Evolutionary conservation across 2,888 invertebrate genomes (phyloP), one percentile per base, ranked within the genome.

Genomic region (Dasypogon diadema): DNA sequence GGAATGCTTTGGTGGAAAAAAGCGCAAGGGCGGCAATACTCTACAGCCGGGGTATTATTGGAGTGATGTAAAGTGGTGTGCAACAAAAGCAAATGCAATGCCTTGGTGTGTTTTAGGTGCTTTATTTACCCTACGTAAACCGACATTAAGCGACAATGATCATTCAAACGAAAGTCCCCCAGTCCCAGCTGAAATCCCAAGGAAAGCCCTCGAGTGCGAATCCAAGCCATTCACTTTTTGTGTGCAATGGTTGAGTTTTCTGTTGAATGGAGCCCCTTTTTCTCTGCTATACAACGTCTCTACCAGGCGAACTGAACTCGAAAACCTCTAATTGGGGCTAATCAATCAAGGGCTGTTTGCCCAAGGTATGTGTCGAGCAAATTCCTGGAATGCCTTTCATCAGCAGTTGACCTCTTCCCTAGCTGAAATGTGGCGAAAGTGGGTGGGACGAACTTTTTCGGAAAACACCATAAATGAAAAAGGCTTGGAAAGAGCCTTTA

Each of bases 271-370:
- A 63, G 42, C 21, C 63, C 37, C 18, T 42, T 42, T 63, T 16
- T 48, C 48, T 1, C 16, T 6, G 8, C 42, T 16, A 22, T 42
- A 42, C 63, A 37, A 63, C 42, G 18, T 42, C 37, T 18, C 21
- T 14, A 42, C n/a, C n/a, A n/a, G n/a, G n/a, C n/a, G n/a, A n/a
- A n/a, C n/a, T n/a, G n/a, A n/a, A 48, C 48, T 68, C 21, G 16
- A 48, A n/a, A n/a, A 21, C n/a, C 54, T 18, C 30, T 70, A 70
- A 70, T 70, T 70, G 70, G 70, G 54, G 70, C 70, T 54, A 70
- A 70, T 70, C 70, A 70, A 70, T 70, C 70, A 70, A 51, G 21
- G 16, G 37, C 54, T 70, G 70, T 70, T 70, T 70, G 34, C 70
- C 21, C 21, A 22, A 5, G 46, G 65, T 24, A 65, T 37, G 46